Evolutionary conservation across 2,113 vertebrate genomes (phyloP).

Genomic region (Cyphomyrus plagiostoma): DNA sequence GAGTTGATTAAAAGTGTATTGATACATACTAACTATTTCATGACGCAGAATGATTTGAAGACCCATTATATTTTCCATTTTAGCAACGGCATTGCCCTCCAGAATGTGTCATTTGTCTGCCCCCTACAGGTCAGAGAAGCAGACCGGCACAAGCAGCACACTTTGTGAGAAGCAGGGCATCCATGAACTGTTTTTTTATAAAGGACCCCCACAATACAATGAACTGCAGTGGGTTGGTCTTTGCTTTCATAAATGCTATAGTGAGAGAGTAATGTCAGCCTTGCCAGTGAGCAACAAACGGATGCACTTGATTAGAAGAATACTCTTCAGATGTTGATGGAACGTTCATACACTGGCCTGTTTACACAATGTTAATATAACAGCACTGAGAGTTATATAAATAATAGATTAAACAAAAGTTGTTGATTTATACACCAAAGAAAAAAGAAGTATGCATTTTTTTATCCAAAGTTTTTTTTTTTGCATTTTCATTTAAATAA

Average conservation of each 20-base stretch:
- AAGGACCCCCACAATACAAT: neutral
- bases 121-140: neutral
- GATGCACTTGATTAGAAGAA: neutral
- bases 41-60: neutral
- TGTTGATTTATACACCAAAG: neutral
- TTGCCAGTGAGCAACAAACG: neutral
- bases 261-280: neutral
- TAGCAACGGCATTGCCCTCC: neutral
- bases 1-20: neutral
- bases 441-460: neutral
- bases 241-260: neutral
- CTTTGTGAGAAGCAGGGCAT: neutral
- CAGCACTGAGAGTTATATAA: neutral
- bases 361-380: neutral
- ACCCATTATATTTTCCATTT: neutral
- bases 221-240: neutral
- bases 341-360: neutral
- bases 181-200: neutral
- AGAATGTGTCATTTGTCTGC: neutral
- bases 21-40: neutral
- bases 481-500: neutral
- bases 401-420: neutral
- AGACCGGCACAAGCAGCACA: neutral
- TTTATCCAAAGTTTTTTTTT: neutral
- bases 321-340: neutral